A percentile compares a stretch with the other conserved stretches of the same genome.
These are phyloP conservation scores for Nannobrachium achirus DNA, from an alignment of 2,113 vertebrate genomes.

Conservation along the genomic window DNA sequence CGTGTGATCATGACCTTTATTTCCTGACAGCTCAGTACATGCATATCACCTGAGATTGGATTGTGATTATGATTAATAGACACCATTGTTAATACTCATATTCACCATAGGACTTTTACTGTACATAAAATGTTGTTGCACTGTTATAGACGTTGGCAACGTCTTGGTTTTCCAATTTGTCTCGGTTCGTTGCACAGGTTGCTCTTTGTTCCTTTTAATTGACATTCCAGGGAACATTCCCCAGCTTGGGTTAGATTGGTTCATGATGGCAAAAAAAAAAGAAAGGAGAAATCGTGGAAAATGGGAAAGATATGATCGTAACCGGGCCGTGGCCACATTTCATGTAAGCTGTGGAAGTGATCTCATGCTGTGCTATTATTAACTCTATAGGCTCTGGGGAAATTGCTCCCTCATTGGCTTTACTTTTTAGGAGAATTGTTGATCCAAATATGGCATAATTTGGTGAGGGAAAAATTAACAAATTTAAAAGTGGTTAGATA, in stretches of 20 bases:
- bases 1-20: neutral
- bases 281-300: conserved; percentile 25
- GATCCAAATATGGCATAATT: conserved; percentile 21
- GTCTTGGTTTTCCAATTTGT: conserved; percentile 61
- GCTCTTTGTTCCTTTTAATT: conserved; percentile 76
- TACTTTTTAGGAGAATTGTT: conserved; percentile 16
- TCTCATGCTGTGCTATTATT: conserved; percentile 57
- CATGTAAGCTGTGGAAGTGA: conserved; percentile 63
- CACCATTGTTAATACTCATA: conserved; percentile 4
- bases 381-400: conserved; percentile 23
- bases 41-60: neutral
- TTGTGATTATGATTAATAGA: conserved; percentile 6
- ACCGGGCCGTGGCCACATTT: conserved; percentile 43
- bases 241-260: conserved; percentile 66
- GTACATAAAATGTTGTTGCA: conserved; percentile 41
- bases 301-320: conserved; percentile 54
- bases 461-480: neutral
- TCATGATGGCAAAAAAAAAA: conserved; percentile 66
- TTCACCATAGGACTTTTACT: conserved; percentile 20
- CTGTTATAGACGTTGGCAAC: conserved; percentile 61
- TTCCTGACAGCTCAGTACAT: neutral
- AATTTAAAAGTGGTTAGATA: too few species aligned
- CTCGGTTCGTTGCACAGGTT: conserved; percentile 70
- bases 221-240: conserved; percentile 74
- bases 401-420: conserved; percentile 8